Percentiles rank a stretch among this genome's conserved stretches.
Conservation (phyloP, 2,797 vertebrate genomes). For the Lepidocolaptes lacrymiger region DNA sequence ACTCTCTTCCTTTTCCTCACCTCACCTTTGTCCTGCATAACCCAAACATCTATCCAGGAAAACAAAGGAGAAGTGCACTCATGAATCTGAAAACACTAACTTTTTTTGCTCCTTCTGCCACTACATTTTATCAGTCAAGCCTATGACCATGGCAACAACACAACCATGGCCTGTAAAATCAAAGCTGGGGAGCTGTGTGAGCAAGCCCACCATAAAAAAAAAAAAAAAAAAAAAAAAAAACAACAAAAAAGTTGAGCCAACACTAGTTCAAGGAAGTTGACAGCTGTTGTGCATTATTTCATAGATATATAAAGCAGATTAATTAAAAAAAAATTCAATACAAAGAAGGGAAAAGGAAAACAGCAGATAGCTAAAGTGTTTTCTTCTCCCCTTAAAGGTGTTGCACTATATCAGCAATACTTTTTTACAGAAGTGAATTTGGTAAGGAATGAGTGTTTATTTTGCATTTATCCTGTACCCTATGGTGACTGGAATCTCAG, state of each 20-base stretch:
- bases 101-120: background rate
- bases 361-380: background rate
- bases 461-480: background rate
- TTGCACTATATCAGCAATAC: background rate
- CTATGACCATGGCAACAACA: background rate
- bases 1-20: background rate
- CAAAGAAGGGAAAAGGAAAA: background rate
- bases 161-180: background rate
- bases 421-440: background rate
- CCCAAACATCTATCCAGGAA: background rate
- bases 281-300: background rate
- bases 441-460: background rate
- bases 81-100: background rate
- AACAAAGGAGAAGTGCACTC: background rate
- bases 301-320: background rate
- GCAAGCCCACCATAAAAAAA: background rate
- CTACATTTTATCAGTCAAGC: background rate
- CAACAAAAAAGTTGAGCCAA: background rate
- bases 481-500: background rate
- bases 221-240: background rate
- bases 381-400: background rate
- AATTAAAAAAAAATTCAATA: background rate
- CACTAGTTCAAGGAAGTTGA: background rate
- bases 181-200: background rate
- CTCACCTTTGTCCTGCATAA: background rate